phyloP scores from a whole-genome alignment of 1,140 invertebrate species.

The Drosophila tsacasi region DNA sequence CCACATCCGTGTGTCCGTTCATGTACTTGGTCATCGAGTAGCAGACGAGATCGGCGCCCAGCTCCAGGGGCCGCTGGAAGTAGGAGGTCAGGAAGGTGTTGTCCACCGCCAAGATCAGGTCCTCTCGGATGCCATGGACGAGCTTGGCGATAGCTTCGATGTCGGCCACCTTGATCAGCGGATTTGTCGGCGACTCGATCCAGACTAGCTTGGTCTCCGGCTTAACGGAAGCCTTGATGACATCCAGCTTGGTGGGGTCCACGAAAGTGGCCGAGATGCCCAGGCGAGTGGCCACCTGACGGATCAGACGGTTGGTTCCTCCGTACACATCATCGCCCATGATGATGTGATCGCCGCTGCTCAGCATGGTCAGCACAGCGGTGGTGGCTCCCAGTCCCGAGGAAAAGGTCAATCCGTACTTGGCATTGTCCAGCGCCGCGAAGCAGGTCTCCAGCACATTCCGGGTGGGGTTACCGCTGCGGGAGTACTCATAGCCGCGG shows the following conservation, averaged over 20 bases:
- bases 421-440: slow-evolving; percentile 95
- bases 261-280: slow-evolving; percentile 92
- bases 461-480: slow-evolving; percentile 98
- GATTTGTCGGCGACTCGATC: slow-evolving; percentile 99
- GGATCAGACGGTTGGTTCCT: slow-evolving; percentile 90
- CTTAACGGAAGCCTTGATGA: slow-evolving; percentile 90
- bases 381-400: slow-evolving; percentile 96
- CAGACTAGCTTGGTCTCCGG: slow-evolving; percentile 97
- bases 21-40: slow-evolving; percentile 99
- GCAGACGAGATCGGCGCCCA: slow-evolving; percentile 96
- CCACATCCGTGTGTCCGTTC: slow-evolving; percentile 98
- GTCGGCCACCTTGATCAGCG: slow-evolving; percentile 95
- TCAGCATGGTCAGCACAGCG: slow-evolving; percentile 91
- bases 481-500: slow-evolving; percentile 95
- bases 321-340: slow-evolving; percentile 98
- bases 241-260: slow-evolving; percentile 91
- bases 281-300: slow-evolving; percentile 88
- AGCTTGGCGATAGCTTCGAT: slow-evolving; percentile 91
- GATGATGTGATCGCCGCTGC: slow-evolving; percentile 95
- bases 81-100: slow-evolving; percentile 99
- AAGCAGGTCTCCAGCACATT: slow-evolving; percentile 95
- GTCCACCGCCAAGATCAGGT: slow-evolving; percentile 95
- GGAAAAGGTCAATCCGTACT: slow-evolving; percentile 94
- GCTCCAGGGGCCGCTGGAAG: slow-evolving; percentile 95
- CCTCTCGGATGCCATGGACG: slow-evolving; percentile 86